phyloP scores from a whole-genome alignment of 30 jellyfish, hydroid and myxozoan genomes.

The Aurelia sp. region DNA sequence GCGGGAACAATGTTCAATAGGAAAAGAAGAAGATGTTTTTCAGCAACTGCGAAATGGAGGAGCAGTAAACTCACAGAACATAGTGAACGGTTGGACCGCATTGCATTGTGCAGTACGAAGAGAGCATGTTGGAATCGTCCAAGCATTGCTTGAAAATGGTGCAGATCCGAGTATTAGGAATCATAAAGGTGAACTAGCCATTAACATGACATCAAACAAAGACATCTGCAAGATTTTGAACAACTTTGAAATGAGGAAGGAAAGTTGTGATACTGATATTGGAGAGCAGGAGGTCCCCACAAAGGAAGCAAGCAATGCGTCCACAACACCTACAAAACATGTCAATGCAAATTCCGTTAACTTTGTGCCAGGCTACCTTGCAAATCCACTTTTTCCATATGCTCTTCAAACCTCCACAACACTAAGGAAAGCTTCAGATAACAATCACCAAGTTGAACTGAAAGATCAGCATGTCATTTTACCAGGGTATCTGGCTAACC shows the following conservation, averaged over 20 bases:
- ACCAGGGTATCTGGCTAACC: constrained; percentile 77
- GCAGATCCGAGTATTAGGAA: constrained; percentile 63
- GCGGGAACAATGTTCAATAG: constrained; percentile 76
- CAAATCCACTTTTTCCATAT: constrained; percentile 17
- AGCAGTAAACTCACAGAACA: constrained; percentile 87
- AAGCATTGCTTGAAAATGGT: constrained; percentile 59
- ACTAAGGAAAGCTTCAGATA: not conserved
- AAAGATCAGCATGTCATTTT: constrained; percentile 10
- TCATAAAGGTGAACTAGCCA: constrained; percentile 75
- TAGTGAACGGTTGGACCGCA: constrained; percentile 91
- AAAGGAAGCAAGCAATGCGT: constrained; percentile 8
- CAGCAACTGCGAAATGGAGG: constrained; percentile 76
- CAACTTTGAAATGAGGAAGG: not conserved
- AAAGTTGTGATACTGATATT: not conserved
- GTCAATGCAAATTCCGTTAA: constrained; percentile 1
- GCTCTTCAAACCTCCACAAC: constrained; percentile 11
- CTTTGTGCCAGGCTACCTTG: constrained; percentile 67
- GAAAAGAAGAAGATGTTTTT: constrained; percentile 57
- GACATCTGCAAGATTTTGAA: constrained; percentile 44
- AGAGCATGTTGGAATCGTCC: constrained; percentile 70
- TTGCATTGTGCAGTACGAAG: constrained; percentile 90
- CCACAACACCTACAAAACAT: not conserved
- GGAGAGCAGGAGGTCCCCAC: constrained; percentile 10
- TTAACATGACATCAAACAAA: constrained; percentile 71
- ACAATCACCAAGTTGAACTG: not conserved